These are phyloP conservation scores for Coreoperca whiteheadi DNA, from an alignment of 2,113 vertebrate genomes.

Conservation along the genomic window DNA sequence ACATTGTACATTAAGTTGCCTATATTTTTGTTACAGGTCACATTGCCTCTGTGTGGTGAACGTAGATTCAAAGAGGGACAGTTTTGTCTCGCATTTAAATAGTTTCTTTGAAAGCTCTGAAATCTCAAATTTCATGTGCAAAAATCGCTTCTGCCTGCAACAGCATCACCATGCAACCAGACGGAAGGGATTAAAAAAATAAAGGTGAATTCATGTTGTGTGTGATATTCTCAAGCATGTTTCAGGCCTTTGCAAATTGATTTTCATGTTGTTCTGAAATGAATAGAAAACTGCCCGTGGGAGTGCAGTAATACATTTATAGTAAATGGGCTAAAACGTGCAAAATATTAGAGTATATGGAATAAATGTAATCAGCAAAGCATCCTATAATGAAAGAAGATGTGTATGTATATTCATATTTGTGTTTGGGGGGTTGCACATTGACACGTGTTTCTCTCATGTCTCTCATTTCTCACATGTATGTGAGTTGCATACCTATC, in stretches of 20 bases:
- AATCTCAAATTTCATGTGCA: neutral
- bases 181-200: slow-evolving; percentile 19
- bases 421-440: neutral
- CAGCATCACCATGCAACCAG: neutral
- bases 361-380: neutral
- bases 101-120: slow-evolving; percentile 1
- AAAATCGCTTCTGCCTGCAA: neutral
- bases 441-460: neutral
- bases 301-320: neutral
- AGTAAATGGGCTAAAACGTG: neutral
- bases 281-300: slow-evolving; percentile 19
- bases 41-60: neutral
- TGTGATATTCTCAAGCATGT: slow-evolving; percentile 32
- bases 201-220: slow-evolving; percentile 5
- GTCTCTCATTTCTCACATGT: neutral
- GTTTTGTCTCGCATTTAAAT: neutral
- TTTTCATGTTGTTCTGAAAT: slow-evolving; percentile 36
- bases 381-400: neutral
- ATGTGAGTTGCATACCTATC: slow-evolving; percentile 19
- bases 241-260: slow-evolving; percentile 27
- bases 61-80: neutral
- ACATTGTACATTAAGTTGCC: neutral
- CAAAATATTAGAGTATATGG: neutral
- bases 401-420: neutral
- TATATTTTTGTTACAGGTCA: neutral